Evolutionary conservation across 2,888 invertebrate genomes (phyloP).

Genomic region (Mactromeris polynyma): DNA sequence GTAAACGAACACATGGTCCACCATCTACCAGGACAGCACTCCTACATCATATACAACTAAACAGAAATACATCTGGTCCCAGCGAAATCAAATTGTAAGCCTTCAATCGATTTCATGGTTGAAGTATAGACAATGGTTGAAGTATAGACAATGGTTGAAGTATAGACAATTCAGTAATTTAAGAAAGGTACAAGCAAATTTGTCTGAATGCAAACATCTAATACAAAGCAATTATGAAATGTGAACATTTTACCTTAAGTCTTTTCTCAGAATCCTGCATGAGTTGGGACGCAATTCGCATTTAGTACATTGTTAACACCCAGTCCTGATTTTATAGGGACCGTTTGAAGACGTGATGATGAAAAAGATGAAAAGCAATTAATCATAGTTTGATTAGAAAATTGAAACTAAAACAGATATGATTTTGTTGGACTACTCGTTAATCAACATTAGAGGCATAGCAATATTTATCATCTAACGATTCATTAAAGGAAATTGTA

Average conservation of each 20-base stretch:
- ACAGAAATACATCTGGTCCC: no score
- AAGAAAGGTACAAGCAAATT: no score
- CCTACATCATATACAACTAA: no score
- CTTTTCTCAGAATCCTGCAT: not conserved
- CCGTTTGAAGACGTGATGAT: not conserved
- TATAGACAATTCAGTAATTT: no score
- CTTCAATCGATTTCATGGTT: no score
- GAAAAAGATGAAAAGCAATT: not conserved
- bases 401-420: constrained; percentile 2
- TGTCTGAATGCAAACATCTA: no score
- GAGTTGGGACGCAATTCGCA: not conserved
- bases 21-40: no score
- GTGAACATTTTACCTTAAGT: not conserved
- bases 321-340: not conserved
- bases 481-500: not conserved
- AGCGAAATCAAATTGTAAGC: no score
- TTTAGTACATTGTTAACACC: not conserved
- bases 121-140: no score
- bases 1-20: no score
- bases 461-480: not conserved
- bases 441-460: not conserved
- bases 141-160: no score
- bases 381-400: not conserved
- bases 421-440: not conserved
- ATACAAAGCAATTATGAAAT: no score